Conservation (phyloP, 2,797 vertebrate genomes). For the Rhinophrynus dorsalis region DNA sequence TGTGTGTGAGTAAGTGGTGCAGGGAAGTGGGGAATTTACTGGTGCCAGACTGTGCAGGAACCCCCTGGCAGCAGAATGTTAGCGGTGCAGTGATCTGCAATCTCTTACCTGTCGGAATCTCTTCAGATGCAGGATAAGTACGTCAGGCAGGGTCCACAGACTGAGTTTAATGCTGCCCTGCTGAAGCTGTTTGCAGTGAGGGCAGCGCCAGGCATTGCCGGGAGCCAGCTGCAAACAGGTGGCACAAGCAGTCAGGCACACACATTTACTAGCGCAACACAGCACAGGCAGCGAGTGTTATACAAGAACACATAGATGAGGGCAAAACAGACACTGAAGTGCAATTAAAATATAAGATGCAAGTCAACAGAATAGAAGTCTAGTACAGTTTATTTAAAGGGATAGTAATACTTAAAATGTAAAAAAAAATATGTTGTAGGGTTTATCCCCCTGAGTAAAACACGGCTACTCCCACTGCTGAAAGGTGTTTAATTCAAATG, state of each 20-base stretch:
- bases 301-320: too few species aligned
- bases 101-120: slow-evolving; percentile 90
- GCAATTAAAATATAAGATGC: too few species aligned
- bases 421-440: too few species aligned
- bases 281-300: slow-evolving; percentile 6
- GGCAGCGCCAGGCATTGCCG: slow-evolving; percentile 97
- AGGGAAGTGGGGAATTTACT: too few species aligned
- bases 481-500: too few species aligned
- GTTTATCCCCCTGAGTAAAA: too few species aligned
- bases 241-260: slow-evolving; percentile 20
- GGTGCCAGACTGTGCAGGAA: neutral
- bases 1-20: too few species aligned
- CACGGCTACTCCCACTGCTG: too few species aligned
- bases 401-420: too few species aligned
- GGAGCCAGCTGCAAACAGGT: slow-evolving; percentile 84
- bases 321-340: too few species aligned
- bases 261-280: slow-evolving; percentile 13
- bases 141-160: slow-evolving; percentile 96
- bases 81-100: neutral
- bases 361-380: too few species aligned
- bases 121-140: slow-evolving; percentile 96
- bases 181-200: slow-evolving; percentile 97
- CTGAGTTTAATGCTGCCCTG: slow-evolving; percentile 98
- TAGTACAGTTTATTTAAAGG: too few species aligned
- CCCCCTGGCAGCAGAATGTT: neutral